Evolutionary conservation across 2,797 vertebrate species (phyloP), one percentile per base, ranked within the genome.

Genomic region (Onychomys torridus): DNA sequence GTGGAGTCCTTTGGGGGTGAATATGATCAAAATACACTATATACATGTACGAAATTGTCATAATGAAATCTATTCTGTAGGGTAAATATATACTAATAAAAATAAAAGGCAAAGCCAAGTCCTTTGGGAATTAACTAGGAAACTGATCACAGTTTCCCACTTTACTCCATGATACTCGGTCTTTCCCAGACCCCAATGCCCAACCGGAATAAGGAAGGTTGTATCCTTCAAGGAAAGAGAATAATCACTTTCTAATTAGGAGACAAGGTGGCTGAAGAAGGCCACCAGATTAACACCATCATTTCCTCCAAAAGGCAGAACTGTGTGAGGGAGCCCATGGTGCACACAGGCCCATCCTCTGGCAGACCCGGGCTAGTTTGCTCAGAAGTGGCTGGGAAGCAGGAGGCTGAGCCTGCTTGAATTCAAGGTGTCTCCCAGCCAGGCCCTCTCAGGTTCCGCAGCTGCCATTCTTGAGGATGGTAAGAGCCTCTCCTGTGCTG

Each of bases 11-110:
- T 49, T 87, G 8, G 25, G 25, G 52, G 82, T 34, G 52, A 40
- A 40, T 32, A 75, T 5, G 10, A 59, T 59, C 27, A 73, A 76
- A 89, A 89, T 89, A 89, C 86, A 89, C 75, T 75, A 76, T 75
- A 89, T 89, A 75, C 71, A 89, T 89, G 86, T 75, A 89, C 43
- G 69, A 89, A 89, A 89, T 75, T 89, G 69, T 89, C 86, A 89
- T 89, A 59, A 89, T 75, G 86, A 89, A 43, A 75, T 69, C 69
- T 57, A 43, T 52, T 59, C 23, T 87, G 14, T 37, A 21, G 11
- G 55, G 29, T 73, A 16, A 43, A 43, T 32, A 46, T 57, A 11
- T 16, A 75, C 17, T 34, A 75, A 59, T 59, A 46, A 32, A 75
- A 34, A 69, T 23, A 14, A 83, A 43, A 40, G 52, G 16, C 37